Percentiles rank a stretch among this genome's conserved stretches.
Evolutionary conservation across 2,113 vertebrate genomes (phyloP).

Genomic region (Montifringilla adamsi): DNA sequence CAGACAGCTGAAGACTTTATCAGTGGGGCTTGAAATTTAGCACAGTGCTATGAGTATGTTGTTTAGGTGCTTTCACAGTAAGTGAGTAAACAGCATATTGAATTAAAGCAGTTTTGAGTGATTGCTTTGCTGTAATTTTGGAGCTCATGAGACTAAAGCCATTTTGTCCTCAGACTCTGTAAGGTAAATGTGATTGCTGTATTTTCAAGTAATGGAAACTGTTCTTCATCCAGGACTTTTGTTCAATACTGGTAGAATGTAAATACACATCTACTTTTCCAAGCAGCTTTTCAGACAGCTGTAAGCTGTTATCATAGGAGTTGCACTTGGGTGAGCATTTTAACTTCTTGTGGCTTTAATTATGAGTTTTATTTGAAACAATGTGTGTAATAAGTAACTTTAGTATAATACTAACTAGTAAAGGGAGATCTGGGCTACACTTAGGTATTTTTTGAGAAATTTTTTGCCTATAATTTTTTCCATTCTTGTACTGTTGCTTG

Average conservation of each 20-base stretch:
- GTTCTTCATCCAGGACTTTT: background rate
- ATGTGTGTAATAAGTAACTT: background rate
- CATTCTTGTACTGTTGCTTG: background rate
- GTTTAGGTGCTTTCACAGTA: background rate
- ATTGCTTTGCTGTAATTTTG: background rate
- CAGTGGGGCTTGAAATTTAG: background rate
- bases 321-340: background rate
- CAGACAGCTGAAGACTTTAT: background rate
- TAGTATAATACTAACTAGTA: background rate
- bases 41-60: background rate
- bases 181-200: background rate
- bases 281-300: background rate
- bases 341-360: background rate
- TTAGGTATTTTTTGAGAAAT: background rate
- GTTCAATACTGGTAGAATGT: background rate
- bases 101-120: background rate
- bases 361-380: background rate
- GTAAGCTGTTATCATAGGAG: background rate
- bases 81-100: background rate
- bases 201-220: background rate
- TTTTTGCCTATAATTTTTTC: background rate
- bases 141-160: background rate
- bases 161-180: background rate
- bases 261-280: background rate
- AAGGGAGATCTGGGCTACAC: background rate